These are phyloP conservation scores for Noctua janthe DNA, from an alignment of 2,888 invertebrate genomes.

Conservation along the genomic window DNA sequence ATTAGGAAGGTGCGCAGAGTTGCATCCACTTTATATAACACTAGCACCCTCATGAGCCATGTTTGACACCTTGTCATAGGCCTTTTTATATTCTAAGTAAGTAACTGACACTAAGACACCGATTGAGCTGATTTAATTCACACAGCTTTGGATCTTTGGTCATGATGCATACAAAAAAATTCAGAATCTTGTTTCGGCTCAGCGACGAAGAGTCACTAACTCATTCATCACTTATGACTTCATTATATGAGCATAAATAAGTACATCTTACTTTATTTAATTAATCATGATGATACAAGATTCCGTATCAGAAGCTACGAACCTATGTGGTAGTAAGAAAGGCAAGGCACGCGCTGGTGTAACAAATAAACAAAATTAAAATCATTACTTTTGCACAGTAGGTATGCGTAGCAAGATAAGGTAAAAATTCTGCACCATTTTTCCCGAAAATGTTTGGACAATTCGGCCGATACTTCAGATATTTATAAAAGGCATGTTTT, in stretches of 20 bases:
- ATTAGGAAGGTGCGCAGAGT: too few species aligned
- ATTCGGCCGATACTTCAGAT: slow-evolving; percentile 22
- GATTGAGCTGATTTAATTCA: too few species aligned
- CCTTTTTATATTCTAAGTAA: too few species aligned
- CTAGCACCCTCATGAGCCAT: too few species aligned
- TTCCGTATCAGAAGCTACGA: neutral
- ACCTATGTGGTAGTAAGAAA: neutral
- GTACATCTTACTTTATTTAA: too few species aligned
- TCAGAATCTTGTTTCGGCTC: neutral
- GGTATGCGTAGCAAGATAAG: neutral
- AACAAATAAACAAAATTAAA: slow-evolving; percentile 1
- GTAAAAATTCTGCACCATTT: slow-evolving; percentile 21
- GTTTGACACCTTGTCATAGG: too few species aligned
- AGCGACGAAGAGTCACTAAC: neutral
- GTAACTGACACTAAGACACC: too few species aligned
- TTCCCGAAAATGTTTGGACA: slow-evolving; percentile 28
- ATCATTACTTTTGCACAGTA: neutral
- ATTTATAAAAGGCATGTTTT: slow-evolving; percentile 39
- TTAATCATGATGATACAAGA: neutral
- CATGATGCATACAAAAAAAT: too few species aligned
- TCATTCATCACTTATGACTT: too few species aligned
- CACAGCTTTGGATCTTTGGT: too few species aligned
- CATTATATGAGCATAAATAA: neutral
- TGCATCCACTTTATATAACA: too few species aligned
- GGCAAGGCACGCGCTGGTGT: neutral